Percentiles rank a stretch among this genome's conserved stretches.
These are phyloP conservation scores for Protobothrops mucrosquamatus DNA, from an alignment of 2,113 vertebrate genomes.

Conservation along the genomic window DNA sequence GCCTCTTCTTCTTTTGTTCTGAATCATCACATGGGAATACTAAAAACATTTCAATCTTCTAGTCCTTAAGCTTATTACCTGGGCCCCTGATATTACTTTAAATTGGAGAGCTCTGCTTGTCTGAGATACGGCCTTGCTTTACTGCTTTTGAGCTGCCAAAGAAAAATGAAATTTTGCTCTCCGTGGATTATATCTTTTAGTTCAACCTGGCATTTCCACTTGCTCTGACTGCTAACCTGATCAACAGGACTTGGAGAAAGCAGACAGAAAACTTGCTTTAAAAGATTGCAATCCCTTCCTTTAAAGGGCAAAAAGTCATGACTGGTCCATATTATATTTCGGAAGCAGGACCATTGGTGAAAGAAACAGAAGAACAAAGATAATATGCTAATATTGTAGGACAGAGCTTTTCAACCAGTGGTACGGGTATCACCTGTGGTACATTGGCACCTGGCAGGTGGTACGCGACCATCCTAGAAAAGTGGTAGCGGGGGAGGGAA, in stretches of 20 bases:
- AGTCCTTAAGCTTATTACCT: neutral
- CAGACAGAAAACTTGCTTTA: neutral
- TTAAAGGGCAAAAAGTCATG: neutral
- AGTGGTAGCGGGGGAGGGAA: no score
- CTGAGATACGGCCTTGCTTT: neutral
- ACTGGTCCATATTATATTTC: neutral
- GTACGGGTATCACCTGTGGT: no score
- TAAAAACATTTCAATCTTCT: neutral
- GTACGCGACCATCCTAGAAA: no score
- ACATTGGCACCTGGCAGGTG: no score
- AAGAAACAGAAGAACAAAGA: neutral
- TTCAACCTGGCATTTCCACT: neutral
- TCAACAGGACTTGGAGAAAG: no score
- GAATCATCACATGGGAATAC: neutral
- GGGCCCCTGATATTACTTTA: neutral
- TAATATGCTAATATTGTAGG: neutral
- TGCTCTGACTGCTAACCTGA: neutral
- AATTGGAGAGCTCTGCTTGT: neutral
- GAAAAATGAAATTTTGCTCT: neutral
- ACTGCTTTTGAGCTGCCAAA: neutral
- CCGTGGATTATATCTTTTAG: neutral
- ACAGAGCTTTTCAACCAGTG: no score
- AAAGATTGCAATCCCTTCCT: neutral
- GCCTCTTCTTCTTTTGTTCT: neutral
- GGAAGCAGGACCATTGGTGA: neutral